phyloP scores from a whole-genome alignment of 2,888 invertebrate species.

The Xylocampa areola region DNA sequence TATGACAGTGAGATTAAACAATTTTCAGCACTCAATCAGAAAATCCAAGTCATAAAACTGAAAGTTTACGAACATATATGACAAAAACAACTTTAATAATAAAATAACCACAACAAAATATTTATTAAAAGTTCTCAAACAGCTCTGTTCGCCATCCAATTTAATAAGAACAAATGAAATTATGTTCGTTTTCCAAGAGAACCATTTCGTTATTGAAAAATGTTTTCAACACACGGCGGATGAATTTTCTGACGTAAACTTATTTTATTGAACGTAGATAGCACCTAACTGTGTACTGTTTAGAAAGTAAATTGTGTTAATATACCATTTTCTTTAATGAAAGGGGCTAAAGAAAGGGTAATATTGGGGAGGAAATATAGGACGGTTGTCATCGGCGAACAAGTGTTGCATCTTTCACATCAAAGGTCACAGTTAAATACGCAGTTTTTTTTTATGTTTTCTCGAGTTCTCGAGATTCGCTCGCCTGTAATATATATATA shows the following conservation, averaged over 20 bases:
- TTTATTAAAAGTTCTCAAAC: constrained; percentile 23
- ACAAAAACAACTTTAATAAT: constrained; percentile 27
- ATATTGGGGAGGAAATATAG: no score
- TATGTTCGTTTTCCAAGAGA: constrained; percentile 37
- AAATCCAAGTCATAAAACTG: no score
- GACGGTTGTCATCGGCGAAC: no score
- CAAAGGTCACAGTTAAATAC: no score
- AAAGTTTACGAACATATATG: constrained; percentile 18
- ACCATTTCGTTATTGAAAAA: constrained; percentile 60
- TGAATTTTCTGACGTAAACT: constrained; percentile 45
- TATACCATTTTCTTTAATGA: no score
- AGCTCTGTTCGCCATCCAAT: constrained; percentile 38
- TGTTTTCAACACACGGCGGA: constrained; percentile 43
- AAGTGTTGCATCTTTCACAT: no score
- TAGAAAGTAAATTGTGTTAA: constrained; percentile 19
- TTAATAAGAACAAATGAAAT: constrained; percentile 56
- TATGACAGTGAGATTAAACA: no score
- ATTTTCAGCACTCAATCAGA: no score
- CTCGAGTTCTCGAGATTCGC: no score
- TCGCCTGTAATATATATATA: not conserved
- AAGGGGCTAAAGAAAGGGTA: no score
- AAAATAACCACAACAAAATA: constrained; percentile 30
- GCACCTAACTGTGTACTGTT: constrained; percentile 1
- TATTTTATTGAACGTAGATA: constrained; percentile 43
- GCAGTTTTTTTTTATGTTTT: no score